Percentiles rank a stretch among this genome's conserved stretches.
Evolutionary conservation across 2,888 invertebrate species (phyloP).

Genomic region (Minunthozetes semirufus): DNA sequence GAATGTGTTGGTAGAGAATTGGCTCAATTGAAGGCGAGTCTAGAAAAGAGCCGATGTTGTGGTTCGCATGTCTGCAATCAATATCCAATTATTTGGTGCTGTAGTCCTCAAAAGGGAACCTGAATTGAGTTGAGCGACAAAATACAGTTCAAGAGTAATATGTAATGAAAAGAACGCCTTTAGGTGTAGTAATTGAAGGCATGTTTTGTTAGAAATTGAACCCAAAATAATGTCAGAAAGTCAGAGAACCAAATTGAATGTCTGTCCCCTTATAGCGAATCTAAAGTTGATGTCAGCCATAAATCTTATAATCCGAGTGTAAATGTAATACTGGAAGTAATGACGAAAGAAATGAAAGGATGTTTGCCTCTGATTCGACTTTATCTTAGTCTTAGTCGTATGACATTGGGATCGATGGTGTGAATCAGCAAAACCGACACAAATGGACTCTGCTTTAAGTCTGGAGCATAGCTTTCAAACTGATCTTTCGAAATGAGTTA

Average conservation of each 20-base stretch:
- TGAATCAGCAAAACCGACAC: not conserved
- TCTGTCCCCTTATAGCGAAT: not conserved
- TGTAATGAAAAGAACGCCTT: not conserved
- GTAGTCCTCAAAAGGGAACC: not conserved
- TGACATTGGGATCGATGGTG: conserved; percentile 13
- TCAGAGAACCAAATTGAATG: not conserved
- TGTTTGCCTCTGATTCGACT: not conserved
- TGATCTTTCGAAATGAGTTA: conserved; percentile 23
- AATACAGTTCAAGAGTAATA: conserved; percentile 1
- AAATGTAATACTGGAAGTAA: not conserved
- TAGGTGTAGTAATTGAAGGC: not conserved
- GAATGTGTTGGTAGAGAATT: not conserved
- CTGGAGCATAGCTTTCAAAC: too few species aligned
- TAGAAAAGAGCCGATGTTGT: not conserved
- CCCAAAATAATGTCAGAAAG: not conserved
- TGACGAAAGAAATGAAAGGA: not conserved
- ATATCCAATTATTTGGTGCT: conserved; percentile 13
- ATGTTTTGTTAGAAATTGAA: not conserved
- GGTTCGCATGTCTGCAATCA: not conserved
- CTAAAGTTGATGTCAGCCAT: conserved; percentile 7
- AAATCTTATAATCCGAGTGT: conserved; percentile 15
- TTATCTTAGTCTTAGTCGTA: too few species aligned
- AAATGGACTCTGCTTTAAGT: conserved; percentile 9
- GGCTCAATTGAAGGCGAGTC: not conserved
- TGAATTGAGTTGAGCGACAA: conserved; percentile 12